Evolutionary conservation across 2,888 invertebrate species (phyloP).

Genomic region (Drosophila parthenogenetica): DNA sequence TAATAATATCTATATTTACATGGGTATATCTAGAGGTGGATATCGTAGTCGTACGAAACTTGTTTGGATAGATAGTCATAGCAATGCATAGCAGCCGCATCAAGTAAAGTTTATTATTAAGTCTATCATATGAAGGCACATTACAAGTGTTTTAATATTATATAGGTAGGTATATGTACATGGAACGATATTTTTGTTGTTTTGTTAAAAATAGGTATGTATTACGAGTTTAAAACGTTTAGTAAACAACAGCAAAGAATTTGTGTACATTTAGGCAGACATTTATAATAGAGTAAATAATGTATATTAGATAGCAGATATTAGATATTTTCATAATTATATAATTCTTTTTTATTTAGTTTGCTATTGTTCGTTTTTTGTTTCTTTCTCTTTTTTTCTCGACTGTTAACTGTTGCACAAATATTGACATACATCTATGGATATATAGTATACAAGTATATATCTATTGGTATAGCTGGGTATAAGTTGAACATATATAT

Average conservation of each 20-base stretch:
- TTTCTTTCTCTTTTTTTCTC: slow-evolving; percentile 26
- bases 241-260: slow-evolving; percentile 49
- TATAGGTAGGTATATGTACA: slow-evolving; percentile 26
- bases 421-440: slow-evolving; percentile 62
- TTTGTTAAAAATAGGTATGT: slow-evolving; percentile 4
- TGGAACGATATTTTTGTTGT: slow-evolving; percentile 31
- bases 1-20: slow-evolving; percentile 41
- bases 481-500: slow-evolving; percentile 36
- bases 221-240: slow-evolving; percentile 39
- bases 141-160: slow-evolving; percentile 25
- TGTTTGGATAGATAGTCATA: slow-evolving; percentile 44
- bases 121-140: slow-evolving; percentile 57
- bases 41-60: slow-evolving; percentile 13
- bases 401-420: slow-evolving; percentile 50
- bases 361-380: slow-evolving; percentile 14
- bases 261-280: slow-evolving; percentile 65
- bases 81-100: slow-evolving; percentile 59
- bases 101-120: slow-evolving; percentile 21
- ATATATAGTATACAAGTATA: slow-evolving; percentile 30
- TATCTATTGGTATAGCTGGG: slow-evolving; percentile 51
- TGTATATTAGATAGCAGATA: slow-evolving; percentile 41
- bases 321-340: slow-evolving; percentile 46
- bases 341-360: slow-evolving; percentile 34
- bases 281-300: slow-evolving; percentile 43
- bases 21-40: slow-evolving; percentile 36